phyloP scores from a whole-genome alignment of 1,140 invertebrate species.

The Chelonus insularis region DNA sequence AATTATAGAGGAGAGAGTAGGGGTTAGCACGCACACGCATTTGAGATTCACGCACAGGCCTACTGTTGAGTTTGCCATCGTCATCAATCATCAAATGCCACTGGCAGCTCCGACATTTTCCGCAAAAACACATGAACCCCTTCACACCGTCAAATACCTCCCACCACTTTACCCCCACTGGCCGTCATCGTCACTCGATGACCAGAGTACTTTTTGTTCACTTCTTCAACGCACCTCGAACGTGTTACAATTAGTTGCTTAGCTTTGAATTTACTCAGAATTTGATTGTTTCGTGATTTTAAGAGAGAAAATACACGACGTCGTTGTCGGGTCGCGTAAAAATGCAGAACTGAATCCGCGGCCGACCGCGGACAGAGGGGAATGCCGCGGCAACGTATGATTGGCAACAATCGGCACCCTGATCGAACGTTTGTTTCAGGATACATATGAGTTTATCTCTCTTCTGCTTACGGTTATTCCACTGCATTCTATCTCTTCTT shows the following conservation, averaged over 20 bases:
- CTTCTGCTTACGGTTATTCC: constrained; percentile 23
- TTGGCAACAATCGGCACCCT: constrained; percentile 59
- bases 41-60: constrained; percentile 1
- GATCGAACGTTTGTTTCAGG: constrained; percentile 58
- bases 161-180: constrained; percentile 20
- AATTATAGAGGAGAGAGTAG: not conserved
- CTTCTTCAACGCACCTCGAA: not conserved
- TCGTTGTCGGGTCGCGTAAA: constrained; percentile 52
- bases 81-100: constrained; percentile 58
- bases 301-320: constrained; percentile 19
- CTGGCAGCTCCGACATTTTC: constrained; percentile 46
- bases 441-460: constrained; percentile 40
- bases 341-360: constrained; percentile 55
- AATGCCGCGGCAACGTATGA: constrained; percentile 53
- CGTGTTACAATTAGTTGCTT: not conserved
- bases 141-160: constrained; percentile 11
- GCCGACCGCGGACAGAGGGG: constrained; percentile 42
- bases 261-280: too few species aligned
- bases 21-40: constrained; percentile 13
- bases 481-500: not conserved
- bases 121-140: constrained; percentile 41
- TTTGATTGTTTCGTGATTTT: not conserved
- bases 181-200: constrained; percentile 27
- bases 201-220: not conserved
- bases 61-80: constrained; percentile 36